Base-by-base conservation (phyloP, 2,888 invertebrate genomes). In the Incurvaria masculella region DNA sequence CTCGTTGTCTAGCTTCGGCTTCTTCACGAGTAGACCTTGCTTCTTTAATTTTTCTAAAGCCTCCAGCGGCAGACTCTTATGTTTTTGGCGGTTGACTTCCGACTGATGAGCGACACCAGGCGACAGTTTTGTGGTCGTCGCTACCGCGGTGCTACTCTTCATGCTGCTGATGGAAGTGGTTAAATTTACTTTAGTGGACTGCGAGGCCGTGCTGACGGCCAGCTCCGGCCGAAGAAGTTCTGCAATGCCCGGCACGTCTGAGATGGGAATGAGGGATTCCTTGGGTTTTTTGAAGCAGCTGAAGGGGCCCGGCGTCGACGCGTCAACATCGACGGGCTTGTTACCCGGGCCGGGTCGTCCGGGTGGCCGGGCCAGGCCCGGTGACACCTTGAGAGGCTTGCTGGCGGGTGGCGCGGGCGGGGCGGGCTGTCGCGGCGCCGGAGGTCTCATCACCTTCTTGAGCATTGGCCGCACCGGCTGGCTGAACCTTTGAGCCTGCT, bases 201-300 rank as follows among this genome's bases (percentile, higher is more conserved):
- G 23, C 5, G 10, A 10, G 23, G 33, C 33, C 6, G 33, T 14
- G 3, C 11, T 33, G 6, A 33, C 33, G 49, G 61, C 67, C 46
- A 61, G 61, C 48, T 39, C 51, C 58, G 27, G 60, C 59, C 16
- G 51, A 48, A 2, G 63, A 54, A 43, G 66, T 52, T 33, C 33
- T 4, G 33, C 33, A n/a, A 33, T 14, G 8, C 33, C 33, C 11
- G 33, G 33, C 8, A 33, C 33, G 33, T 33, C 72, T 33, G 64
- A 55, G 21, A 57, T 61, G 4, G 68, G 64, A 46, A 68, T 63
- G 4, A 69, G 57, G 6, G 69, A 67, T 52, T 75, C 73, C 55
- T 72, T 75, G 14, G 70, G 66, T 55, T 71, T 75, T 56, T 76
- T 78, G 52, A 75, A 73, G 58, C 69, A 71, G 58, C 69, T 69